phyloP scores from a whole-genome alignment of 2,888 invertebrate species.

The Erebia ligea region DNA sequence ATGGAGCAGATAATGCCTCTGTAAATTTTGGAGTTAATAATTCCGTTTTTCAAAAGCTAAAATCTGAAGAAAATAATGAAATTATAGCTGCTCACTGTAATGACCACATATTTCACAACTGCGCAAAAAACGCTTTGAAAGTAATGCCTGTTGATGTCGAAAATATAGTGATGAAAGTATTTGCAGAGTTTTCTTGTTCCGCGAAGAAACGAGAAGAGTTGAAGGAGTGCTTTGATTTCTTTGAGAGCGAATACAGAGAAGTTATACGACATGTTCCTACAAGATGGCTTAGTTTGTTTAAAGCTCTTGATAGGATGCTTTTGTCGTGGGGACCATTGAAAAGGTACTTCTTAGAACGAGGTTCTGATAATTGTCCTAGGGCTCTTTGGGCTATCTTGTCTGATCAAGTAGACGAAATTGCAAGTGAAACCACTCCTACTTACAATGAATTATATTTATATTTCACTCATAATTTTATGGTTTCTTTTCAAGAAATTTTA shows the following conservation, averaged over 20 bases:
- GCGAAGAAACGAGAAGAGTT: constrained; percentile 30
- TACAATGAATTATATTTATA: constrained; percentile 4
- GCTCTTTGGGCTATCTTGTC: constrained; percentile 4
- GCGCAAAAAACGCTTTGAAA: constrained; percentile 32
- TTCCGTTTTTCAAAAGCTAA: constrained; percentile 27
- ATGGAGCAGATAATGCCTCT: constrained; percentile 38
- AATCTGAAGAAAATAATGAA: constrained; percentile 4
- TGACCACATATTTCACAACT: constrained; percentile 32
- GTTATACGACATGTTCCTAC: constrained; percentile 32
- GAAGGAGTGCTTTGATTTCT: constrained; percentile 22
- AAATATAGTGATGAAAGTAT: constrained; percentile 33
- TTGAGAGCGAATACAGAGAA: constrained; percentile 17
- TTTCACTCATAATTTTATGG: constrained; percentile 4
- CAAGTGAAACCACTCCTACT: constrained; percentile 4
- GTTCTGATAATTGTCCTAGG: constrained; percentile 7
- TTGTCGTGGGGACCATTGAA: constrained; percentile 7
- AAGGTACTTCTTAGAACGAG: constrained; percentile 6
- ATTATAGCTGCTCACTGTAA: constrained; percentile 27
- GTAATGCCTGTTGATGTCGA: constrained; percentile 17
- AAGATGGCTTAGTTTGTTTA: constrained; percentile 25
- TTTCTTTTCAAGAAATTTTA: constrained; percentile 2
- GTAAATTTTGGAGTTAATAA: constrained; percentile 35
- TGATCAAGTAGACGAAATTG: constrained; percentile 4
- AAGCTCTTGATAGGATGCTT: constrained; percentile 2
- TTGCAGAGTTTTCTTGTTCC: constrained; percentile 32